Base-by-base conservation (phyloP, 2,797 vertebrate species). In the Jordanella pulchra region DNA sequence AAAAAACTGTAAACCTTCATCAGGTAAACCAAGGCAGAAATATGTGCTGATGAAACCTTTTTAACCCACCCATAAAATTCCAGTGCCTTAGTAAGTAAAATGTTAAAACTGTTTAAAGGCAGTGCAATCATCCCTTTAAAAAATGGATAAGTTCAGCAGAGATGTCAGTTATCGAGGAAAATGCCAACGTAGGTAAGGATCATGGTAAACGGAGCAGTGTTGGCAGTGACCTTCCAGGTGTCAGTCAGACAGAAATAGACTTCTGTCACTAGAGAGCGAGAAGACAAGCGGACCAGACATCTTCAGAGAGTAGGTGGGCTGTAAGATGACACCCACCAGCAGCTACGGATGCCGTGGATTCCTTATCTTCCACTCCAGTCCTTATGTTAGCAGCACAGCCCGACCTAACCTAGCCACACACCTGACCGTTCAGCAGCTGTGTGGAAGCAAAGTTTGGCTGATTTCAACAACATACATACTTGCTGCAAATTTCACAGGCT, bases 221-320 rank as follows among this genome's bases (percentile, higher is more conserved):
- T 75, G 75, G 77, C 71, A 72, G 77, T 78, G 82, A 84, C 81
- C 82, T 82, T 87, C 72, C 73, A 85, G 86, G 65, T 78, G 76
- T 83, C 72, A 45, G 73, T 65, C 35, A 73, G 84, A 79, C 72
- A 80, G 73, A 91, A 90, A 90, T 88, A 91, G 84, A 84, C 79
- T 65, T 72, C 51, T 79, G 87, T 88, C 78, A 86, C 80, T 51
- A 78, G 65, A 78, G 58, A 35, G 35, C 35, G 35, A 35, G 35
- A n/a, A 85, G 69, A 73, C 48, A 42, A 77, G 50, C 73, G 56
- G 76, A 72, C 70, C 70, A 18, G 50, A 75, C 79, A 71, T 87
- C 82, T 84, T 86, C 82, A 73, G 75, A 71, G 58, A 63, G 77
- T 70, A 53, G 71, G 77, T 53, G 75, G 73, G 13, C 70, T 87